Evolutionary conservation across 2,888 invertebrate species (phyloP).

Genomic region (Parapristionchus giblindavisi): DNA sequence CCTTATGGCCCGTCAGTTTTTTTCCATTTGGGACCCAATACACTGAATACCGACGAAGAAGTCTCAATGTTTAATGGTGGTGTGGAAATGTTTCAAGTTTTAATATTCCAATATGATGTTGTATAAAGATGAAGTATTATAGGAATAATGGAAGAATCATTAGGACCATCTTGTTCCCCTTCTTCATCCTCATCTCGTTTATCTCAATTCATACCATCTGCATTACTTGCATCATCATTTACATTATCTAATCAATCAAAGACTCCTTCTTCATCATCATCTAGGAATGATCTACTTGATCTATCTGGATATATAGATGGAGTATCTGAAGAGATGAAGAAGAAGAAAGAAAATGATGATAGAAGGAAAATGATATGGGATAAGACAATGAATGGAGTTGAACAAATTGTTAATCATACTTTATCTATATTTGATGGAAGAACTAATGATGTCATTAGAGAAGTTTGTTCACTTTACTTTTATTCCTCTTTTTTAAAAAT

Average conservation of each 20-base stretch:
- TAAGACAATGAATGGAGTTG: background rate
- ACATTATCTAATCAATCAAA: constrained; percentile 1
- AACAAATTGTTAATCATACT: background rate
- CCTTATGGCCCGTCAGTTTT: too few species aligned
- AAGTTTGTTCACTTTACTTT: background rate
- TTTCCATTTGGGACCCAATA: too few species aligned
- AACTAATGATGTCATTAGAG: constrained; percentile 32
- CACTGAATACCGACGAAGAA: too few species aligned
- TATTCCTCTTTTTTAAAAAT: too few species aligned
- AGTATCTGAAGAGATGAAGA: background rate
- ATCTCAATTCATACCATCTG: constrained; percentile 14
- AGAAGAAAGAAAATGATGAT: background rate
- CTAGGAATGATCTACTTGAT: constrained; percentile 9
- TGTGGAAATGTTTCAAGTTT: too few species aligned
- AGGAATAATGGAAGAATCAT: constrained; percentile 26
- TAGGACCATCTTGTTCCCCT: constrained; percentile 25
- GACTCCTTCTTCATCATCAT: too few species aligned
- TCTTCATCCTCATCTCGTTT: constrained; percentile 34
- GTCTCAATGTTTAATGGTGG: too few species aligned
- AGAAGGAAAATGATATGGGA: background rate
- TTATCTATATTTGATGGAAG: constrained; percentile 10
- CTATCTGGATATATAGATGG: too few species aligned
- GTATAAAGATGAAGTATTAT: too few species aligned
- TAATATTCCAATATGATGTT: too few species aligned
- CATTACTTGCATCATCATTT: constrained; percentile 3